Evolutionary conservation across 53 echinoderm and acorn worm species (phyloP).

Genomic region (Zoroaster sp.): DNA sequence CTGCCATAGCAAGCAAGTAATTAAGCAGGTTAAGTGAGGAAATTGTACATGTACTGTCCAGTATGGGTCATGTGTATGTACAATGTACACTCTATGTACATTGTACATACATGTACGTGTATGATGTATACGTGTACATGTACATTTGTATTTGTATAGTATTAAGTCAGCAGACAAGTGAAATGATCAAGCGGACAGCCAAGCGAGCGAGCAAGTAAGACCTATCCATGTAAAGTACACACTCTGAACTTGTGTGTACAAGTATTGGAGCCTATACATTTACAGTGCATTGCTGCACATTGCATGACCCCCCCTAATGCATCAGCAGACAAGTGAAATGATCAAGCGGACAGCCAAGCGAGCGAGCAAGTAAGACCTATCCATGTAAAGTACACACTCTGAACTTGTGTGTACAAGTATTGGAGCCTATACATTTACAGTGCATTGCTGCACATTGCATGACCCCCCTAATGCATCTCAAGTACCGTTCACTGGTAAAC

Average conservation of each 20-base stretch:
- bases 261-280: too few relatives aligned
- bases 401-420: neutral
- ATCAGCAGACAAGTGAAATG: too few relatives aligned
- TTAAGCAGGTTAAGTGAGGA: too few relatives aligned
- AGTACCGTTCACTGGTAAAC: conserved; percentile 2
- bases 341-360: neutral
- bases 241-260: neutral
- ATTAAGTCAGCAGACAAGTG: too few relatives aligned
- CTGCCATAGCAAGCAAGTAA: too few relatives aligned
- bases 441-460: neutral
- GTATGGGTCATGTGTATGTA: neutral
- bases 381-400: neutral
- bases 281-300: too few relatives aligned
- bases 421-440: too few relatives aligned
- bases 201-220: neutral
- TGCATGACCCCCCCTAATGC: conserved; percentile 6
- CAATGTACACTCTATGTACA: neutral
- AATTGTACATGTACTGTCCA: neutral
- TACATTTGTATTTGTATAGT: too few relatives aligned
- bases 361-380: neutral
- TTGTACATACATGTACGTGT: neutral
- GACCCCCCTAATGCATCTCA: conserved; percentile 7
- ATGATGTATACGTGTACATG: neutral
- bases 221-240: neutral
- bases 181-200: too few relatives aligned